Evolutionary conservation across 2,797 vertebrate genomes (phyloP), one percentile per base, ranked within the genome.

Genomic region (Anabas testudineus): DNA sequence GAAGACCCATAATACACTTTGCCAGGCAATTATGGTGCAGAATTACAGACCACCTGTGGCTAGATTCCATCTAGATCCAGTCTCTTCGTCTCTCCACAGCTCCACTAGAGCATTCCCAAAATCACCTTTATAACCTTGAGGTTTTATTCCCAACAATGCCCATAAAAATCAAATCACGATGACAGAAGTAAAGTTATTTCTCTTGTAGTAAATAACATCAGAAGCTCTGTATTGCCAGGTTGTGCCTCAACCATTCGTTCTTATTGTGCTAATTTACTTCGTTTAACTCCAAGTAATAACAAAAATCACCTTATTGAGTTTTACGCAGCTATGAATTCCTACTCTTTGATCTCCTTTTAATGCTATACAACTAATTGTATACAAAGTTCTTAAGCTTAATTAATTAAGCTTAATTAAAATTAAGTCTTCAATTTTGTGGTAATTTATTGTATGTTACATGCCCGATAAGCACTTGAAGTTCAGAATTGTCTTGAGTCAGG

Each of bases 1-100:
- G 85, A 91, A 90, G 89, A 88, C 90, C 88, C 86, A 75, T 81
- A 90, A 87, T 87, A 86, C 92, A 92, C 91, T 93, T 92, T 90
- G 74, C 82, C 62, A 78, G 80, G 92, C 92, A 93, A 95, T 95
- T 95, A 95, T 52, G 45, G 87, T 61, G 72, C 85, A 87, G 88
- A 94, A 93, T 92, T 93, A 93, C 90, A 69, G 91, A 92, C 94
- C 93, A 93, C 94, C 93, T 93, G 93, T 90, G 89, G 93, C 87
- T 91, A 83, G 22, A 69, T 82, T 85, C 77, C 76, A 87, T 90
- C 87, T 87, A 37, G 71, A 75, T 68, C 78, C 64, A 57, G 58
- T 73, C 67, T n/a, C n/a, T n/a, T n/a, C 12, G 12, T 76, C 53
- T 68, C 19, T 49, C 46, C 14, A 19, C 18, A 2, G 60, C 66